Evolutionary conservation across 2,113 vertebrate species (phyloP).

Genomic region (Osmerus eperlanus): DNA sequence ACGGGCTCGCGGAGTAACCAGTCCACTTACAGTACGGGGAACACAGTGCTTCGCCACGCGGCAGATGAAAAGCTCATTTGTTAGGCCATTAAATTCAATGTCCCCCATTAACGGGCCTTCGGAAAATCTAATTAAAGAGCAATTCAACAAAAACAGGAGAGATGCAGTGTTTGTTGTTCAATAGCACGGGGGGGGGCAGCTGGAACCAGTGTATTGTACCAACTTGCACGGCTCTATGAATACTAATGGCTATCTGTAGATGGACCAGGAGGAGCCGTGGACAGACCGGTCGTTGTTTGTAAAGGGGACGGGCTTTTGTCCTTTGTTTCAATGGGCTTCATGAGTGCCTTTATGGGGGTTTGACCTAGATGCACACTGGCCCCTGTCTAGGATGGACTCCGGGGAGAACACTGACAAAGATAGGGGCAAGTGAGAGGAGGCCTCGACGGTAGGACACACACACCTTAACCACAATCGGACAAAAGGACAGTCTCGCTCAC

Average conservation of each 20-base stretch:
- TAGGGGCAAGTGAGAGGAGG: neutral
- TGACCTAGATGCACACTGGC: neutral
- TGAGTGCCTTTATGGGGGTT: neutral
- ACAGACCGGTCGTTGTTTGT: too few relatives aligned
- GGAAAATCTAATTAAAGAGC: neutral
- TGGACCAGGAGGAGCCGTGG: too few relatives aligned
- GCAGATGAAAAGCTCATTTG: neutral
- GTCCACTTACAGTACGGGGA: neutral
- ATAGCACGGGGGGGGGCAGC: neutral
- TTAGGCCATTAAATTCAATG: slow-evolving; percentile 1
- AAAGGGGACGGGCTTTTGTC: too few relatives aligned
- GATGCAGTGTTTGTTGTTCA: neutral
- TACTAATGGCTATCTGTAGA: neutral
- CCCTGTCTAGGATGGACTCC: too few relatives aligned
- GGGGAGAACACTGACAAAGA: neutral
- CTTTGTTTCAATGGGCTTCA: too few relatives aligned
- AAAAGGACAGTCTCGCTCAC: slow-evolving; percentile 12
- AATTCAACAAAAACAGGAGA: neutral
- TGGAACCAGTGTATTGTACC: neutral
- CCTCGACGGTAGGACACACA: too few relatives aligned
- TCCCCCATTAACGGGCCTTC: neutral
- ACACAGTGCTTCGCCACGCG: neutral
- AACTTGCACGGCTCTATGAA: neutral
- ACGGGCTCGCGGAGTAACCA: neutral
- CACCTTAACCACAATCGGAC: neutral